Percentiles rank a stretch among this genome's conserved stretches.
phyloP scores from a whole-genome alignment of 2,888 invertebrate genomes.

The Diogma glabrata region DNA sequence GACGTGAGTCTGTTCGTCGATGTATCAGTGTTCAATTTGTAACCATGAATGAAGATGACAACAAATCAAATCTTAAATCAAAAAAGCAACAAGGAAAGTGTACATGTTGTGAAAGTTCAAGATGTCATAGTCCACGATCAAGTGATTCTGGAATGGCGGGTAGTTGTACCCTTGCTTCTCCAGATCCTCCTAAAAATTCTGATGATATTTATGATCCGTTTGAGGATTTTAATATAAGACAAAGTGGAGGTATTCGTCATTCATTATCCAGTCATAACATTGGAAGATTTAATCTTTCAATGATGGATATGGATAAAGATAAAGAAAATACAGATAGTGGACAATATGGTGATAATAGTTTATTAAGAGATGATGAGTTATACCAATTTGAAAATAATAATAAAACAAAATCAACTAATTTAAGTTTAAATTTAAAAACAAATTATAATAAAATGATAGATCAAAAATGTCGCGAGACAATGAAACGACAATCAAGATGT shows the following conservation, averaged over 20 bases:
- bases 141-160: slow-evolving; percentile 76
- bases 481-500: slow-evolving; percentile 15
- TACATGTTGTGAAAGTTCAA: slow-evolving; percentile 48
- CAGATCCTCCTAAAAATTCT: slow-evolving; percentile 42
- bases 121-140: slow-evolving; percentile 57
- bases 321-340: slow-evolving; percentile 14
- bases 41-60: slow-evolving; percentile 18
- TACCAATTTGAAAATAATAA: background rate
- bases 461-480: slow-evolving; percentile 30
- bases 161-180: slow-evolving; percentile 62
- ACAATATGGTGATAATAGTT: slow-evolving; percentile 14
- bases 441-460: slow-evolving; percentile 18
- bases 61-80: slow-evolving; percentile 2
- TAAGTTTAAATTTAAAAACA: slow-evolving; percentile 4
- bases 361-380: slow-evolving; percentile 11
- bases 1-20: slow-evolving; percentile 31
- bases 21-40: slow-evolving; percentile 42
- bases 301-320: slow-evolving; percentile 6
- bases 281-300: slow-evolving; percentile 26
- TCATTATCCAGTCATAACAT: slow-evolving; percentile 23
- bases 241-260: slow-evolving; percentile 20
- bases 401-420: slow-evolving; percentile 5
- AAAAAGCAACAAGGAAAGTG: slow-evolving; percentile 27
- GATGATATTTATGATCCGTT: slow-evolving; percentile 18
- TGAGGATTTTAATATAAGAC: slow-evolving; percentile 3